Conservation (phyloP, 64 coral and sea anemone species). For the Cladopsammia gracilis region DNA sequence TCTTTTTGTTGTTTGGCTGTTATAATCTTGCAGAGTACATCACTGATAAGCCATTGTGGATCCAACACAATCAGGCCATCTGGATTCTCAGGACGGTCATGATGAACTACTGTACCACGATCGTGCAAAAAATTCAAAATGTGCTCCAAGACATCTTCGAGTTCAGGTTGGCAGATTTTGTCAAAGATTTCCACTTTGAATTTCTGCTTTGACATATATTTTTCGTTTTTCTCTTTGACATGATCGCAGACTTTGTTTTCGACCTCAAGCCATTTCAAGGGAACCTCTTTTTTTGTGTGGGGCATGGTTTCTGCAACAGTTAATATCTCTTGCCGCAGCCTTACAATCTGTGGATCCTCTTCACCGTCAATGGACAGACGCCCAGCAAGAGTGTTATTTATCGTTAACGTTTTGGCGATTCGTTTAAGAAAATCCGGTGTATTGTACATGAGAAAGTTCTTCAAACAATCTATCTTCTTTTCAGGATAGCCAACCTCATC, state of each 20-base stretch:
- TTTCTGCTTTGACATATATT: not conserved
- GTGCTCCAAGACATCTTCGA: not conserved
- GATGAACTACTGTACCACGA: slow-evolving; percentile 30
- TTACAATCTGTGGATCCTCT: not conserved
- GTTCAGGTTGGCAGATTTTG: not conserved
- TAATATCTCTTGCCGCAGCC: not conserved
- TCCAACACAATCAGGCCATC: not conserved
- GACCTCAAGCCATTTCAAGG: slow-evolving; percentile 1
- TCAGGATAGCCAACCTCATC: not conserved
- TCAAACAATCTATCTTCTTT: not conserved
- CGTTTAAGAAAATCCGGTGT: not conserved
- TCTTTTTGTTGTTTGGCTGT: slow-evolving; percentile 1
- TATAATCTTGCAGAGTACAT: slow-evolving; percentile 21
- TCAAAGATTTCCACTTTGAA: not conserved
- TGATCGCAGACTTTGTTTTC: not conserved
- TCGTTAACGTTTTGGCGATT: not conserved
- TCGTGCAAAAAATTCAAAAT: slow-evolving; percentile 22
- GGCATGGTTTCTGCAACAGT: not conserved
- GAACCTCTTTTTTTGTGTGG: slow-evolving; percentile 5
- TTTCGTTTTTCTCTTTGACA: not conserved
- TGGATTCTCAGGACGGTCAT: not conserved
- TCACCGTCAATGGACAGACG: not conserved
- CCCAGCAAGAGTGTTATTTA: slow-evolving; percentile 19
- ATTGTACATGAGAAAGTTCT: not conserved
- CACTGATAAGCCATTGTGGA: slow-evolving; percentile 15